Base-by-base conservation (phyloP, 2,113 vertebrate genomes). In the Lanius collurio region DNA sequence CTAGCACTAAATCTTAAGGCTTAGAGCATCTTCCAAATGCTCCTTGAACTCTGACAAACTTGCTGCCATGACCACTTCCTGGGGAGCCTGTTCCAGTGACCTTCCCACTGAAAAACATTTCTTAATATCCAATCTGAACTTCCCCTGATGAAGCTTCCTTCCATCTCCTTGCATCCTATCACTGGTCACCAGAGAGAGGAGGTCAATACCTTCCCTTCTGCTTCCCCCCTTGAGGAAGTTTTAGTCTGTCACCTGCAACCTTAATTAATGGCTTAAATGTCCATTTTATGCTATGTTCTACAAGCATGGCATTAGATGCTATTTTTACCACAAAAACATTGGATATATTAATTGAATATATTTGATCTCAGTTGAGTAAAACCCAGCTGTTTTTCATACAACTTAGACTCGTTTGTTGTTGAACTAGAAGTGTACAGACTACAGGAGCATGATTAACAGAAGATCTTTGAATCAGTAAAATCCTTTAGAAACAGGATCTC, bases 391-490 rank as follows among this genome's bases (percentile, higher is more conserved):
- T 89, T 50, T 93, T 41, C 20, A 12, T 44, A 53, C 63, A n/a
- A n/a, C 9, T 30, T 42, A 28, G 1, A 8, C 17, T 76, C 2
- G 3, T 73, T 57, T 74, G 15, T 21, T 74, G 14, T 47, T 67
- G 37, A 57, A 53, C 12, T 41, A 28, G 28, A 28, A 64, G 46
- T 1, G 0, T 33, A 19, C 0, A 1, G 26, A 50, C 20, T 35
- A 74, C 86, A 79, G 42, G 18, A 44, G 14, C 12, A 24, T 1
- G 0, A 30, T 33, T 71, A 68, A 83, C 26, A 60, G n/a, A 53
- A 35, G 8, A 37, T 82, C 26, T 31, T 55, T 63, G n/a, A 77
- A 59, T 71, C 4, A 9, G 17, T 57, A 49, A 23, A n/a, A 73
- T 83, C 10, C 20, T 39, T 65, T 28, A 62, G 24, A 74, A 75